Base-by-base conservation (phyloP, 2,888 invertebrate genomes). In the Mesopsocus fuscifrons region DNA sequence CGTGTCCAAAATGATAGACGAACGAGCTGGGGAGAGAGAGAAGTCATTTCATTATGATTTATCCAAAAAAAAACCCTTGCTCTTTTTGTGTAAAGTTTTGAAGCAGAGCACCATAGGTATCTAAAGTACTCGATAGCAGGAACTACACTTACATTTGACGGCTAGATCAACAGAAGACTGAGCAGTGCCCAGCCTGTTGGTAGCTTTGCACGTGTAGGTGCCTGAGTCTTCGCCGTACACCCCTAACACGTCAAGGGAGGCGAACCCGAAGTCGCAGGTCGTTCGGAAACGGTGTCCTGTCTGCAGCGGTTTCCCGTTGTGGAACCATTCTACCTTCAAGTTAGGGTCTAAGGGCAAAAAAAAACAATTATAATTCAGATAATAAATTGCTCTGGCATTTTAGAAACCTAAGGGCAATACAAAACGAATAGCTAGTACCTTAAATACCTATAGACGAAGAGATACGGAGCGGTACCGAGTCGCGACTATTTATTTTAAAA, bases 191-290 rank as follows among this genome's bases (percentile, higher is more conserved):
- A 85, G 65, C 51, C 75, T 77, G 59, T 91, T 91, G 43, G 82
- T 85, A 41, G 83, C 88, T 55, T 74, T 76, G 61, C 87, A 85
- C 11, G 82, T 83, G 55, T 89, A 89, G 59, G 85, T 85, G 43
- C 94, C 94, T 49, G 87, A 81, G 60, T 97, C 97, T 65, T 91
- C 91, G 15, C 82, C 81, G 54, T 91, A 88, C 2, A 91, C 91
- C 33, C 88, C 84, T 21, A 92, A 69, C 47, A 98, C 84, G 59
- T 98, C 97, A 48, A 98, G 70, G 42, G 95, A 85, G 45, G 92
- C 91, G 62, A 92, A 95, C 35, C 97, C 97, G 60, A 98, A 97
- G 59, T 97, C 95, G 56, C 83, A 87, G 40, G 89, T 81, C 40
- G 92, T 92, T 55, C 89, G 76, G 68, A 87, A 89, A 48, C 94